These are phyloP conservation scores for Chaenocephalus aceratus DNA, from an alignment of 2,113 vertebrate species.

Conservation along the genomic window DNA sequence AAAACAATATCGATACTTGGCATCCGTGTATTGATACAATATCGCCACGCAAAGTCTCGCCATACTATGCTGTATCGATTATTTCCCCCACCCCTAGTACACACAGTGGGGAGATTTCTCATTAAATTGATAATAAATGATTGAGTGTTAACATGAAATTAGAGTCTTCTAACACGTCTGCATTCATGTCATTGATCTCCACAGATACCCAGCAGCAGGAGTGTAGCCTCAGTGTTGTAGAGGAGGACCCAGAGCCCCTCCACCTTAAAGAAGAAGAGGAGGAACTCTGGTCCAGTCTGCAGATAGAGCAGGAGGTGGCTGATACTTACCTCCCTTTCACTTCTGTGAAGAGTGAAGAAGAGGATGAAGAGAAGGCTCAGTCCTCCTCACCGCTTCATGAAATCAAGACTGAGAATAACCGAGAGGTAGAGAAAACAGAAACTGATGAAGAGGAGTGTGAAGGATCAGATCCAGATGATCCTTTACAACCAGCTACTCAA, in stretches of 20 bases:
- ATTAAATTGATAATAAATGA: too few relatives aligned
- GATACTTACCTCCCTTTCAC: neutral
- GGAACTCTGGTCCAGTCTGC: neutral
- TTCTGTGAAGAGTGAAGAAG: neutral
- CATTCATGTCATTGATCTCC: neutral
- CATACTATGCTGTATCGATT: too few relatives aligned
- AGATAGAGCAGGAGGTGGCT: neutral
- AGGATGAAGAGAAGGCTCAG: neutral
- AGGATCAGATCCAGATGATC: neutral
- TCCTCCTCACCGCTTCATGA: neutral
- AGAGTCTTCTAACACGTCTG: neutral
- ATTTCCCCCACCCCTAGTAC: too few relatives aligned
- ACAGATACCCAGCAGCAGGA: neutral
- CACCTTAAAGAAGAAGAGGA: conserved; percentile 2
- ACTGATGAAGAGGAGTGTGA: neutral
- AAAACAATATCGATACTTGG: too few relatives aligned
- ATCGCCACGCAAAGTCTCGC: too few relatives aligned
- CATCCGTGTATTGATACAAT: too few relatives aligned
- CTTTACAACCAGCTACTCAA: neutral
- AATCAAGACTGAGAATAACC: neutral
- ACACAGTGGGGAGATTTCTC: too few relatives aligned
- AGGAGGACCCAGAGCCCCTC: conserved; percentile 1
- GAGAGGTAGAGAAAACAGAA: neutral
- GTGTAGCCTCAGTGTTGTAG: neutral
- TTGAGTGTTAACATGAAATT: too few relatives aligned